These are phyloP conservation scores for Rhodeus uyekii DNA, from an alignment of 2,797 vertebrate species.

Conservation along the genomic window DNA sequence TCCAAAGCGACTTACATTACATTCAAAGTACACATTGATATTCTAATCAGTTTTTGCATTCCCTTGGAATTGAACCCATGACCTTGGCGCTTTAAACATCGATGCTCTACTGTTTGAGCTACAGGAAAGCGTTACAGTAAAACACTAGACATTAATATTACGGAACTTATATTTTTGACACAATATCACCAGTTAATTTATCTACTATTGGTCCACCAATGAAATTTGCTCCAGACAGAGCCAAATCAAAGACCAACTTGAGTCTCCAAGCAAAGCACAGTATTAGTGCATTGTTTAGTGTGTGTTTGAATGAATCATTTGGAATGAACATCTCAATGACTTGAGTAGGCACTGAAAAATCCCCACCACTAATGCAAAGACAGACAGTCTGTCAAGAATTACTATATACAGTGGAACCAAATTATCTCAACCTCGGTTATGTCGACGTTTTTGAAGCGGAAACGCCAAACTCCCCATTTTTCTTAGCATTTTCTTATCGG, in stretches of 20 bases:
- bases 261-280: not conserved
- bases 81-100: no score
- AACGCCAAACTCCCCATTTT: no score
- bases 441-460: no score
- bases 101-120: no score
- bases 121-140: no score
- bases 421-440: no score
- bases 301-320: not conserved
- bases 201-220: not conserved
- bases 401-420: no score
- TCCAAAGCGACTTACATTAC: no score
- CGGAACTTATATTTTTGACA: not conserved
- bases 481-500: no score
- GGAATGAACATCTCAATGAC: not conserved
- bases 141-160: not conserved
- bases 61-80: no score
- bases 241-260: not conserved
- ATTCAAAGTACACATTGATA: no score
- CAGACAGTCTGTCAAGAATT: not conserved
- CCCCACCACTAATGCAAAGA: not conserved
- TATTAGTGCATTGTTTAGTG: not conserved
- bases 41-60: no score
- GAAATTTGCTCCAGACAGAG: not conserved
- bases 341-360: not conserved
- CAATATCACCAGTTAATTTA: not conserved